Evolutionary conservation across 2,888 invertebrate genomes (phyloP).

Genomic region (Pseudeuparius sepicola): DNA sequence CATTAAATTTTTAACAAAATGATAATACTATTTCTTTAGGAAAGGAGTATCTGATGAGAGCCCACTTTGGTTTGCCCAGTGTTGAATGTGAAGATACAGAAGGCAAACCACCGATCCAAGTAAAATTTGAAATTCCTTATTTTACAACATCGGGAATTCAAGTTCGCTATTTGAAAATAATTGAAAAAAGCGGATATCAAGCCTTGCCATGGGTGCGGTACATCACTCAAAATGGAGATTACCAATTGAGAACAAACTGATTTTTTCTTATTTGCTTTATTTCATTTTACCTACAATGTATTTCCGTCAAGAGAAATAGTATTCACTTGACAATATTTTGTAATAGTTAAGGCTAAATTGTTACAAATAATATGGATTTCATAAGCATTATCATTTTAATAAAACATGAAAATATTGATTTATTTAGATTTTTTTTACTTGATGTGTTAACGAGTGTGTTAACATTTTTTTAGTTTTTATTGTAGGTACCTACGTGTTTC

Average conservation of each 20-base stretch:
- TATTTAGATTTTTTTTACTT: no score
- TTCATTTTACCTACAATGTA: no score
- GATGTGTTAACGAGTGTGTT: no score
- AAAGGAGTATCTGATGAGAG: conserved; percentile 96
- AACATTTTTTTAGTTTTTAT: no score
- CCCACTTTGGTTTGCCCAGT: conserved; percentile 94
- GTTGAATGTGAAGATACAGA: conserved; percentile 90
- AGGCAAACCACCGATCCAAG: conserved; percentile 95
- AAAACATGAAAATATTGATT: no score
- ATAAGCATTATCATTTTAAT: no score
- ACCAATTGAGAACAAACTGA: conserved; percentile 89
- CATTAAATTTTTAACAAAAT: not conserved
- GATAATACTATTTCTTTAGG: conserved; percentile 44
- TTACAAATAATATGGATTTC: no score
- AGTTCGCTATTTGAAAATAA: conserved; percentile 92
- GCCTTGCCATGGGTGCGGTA: conserved; percentile 99
- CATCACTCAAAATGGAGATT: conserved; percentile 98
- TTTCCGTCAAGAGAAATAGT: no score
- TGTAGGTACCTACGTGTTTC: no score
- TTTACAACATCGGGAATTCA: conserved; percentile 98
- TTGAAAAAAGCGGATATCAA: conserved; percentile 98
- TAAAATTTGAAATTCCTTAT: conserved; percentile 98
- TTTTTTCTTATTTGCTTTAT: conserved; percentile 1
- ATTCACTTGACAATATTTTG: no score
- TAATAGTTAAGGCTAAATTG: no score